Evolutionary conservation across 2,797 vertebrate species (phyloP).

Genomic region (Petrocephalus schoutedeni): DNA sequence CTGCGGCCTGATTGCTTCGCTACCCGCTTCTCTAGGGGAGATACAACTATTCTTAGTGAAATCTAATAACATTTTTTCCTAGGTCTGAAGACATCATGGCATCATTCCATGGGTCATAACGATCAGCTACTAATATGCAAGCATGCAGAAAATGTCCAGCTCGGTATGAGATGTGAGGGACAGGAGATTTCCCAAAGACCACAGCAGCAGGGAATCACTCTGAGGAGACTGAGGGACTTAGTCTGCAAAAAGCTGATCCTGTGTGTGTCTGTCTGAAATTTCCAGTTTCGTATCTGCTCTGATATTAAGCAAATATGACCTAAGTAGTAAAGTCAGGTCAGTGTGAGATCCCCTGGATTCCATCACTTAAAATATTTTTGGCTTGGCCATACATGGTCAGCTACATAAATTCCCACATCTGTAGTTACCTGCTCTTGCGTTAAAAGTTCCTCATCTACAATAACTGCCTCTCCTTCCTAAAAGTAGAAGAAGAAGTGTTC

Average conservation of each 20-base stretch:
- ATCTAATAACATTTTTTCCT: not conserved
- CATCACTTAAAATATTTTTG: not conserved
- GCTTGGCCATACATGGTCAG: not conserved
- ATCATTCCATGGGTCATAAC: not conserved
- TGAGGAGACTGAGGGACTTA: no score
- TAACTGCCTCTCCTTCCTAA: not conserved
- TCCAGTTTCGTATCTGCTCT: not conserved
- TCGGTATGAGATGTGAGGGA: not conserved
- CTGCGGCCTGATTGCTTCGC: not conserved
- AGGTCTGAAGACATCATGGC: not conserved
- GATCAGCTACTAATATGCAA: not conserved
- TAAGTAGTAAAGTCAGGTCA: not conserved
- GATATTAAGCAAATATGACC: not conserved
- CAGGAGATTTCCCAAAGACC: not conserved
- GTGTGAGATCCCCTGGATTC: not conserved
- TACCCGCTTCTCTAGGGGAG: no score
- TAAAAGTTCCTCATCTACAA: constrained; percentile 28
- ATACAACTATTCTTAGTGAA: not conserved
- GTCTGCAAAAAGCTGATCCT: not conserved
- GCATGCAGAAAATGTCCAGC: not conserved
- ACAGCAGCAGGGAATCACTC: not conserved
- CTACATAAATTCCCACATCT: constrained; percentile 48
- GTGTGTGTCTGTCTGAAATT: not conserved
- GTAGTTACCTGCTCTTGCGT: constrained; percentile 5
- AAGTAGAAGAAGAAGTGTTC: not conserved